A percentile compares a stretch with the other conserved stretches of the same genome.
These are phyloP conservation scores for Orchesella flavescens DNA, from an alignment of 2,888 invertebrate genomes.

Conservation along the genomic window DNA sequence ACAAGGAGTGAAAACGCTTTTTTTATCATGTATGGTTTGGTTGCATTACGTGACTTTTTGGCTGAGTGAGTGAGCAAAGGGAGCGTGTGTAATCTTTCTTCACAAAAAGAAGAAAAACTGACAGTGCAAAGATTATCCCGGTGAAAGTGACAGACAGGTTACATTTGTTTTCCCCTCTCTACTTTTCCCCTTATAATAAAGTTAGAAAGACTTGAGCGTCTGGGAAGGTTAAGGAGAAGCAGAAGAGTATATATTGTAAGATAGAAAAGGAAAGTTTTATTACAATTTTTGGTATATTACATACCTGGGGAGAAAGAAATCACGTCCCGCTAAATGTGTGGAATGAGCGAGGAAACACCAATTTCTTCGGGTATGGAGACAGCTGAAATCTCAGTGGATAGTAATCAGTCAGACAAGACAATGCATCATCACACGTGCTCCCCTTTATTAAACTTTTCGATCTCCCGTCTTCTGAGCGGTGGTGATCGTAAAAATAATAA, in stretches of 20 bases:
- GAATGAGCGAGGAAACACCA: conserved; percentile 71
- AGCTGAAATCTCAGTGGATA: conserved; percentile 67
- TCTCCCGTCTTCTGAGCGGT: conserved; percentile 71
- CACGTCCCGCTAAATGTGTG: conserved; percentile 69
- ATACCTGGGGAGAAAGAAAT: conserved; percentile 2
- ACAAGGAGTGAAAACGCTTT: neutral
- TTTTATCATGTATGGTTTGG: neutral
- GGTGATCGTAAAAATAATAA: conserved; percentile 65
- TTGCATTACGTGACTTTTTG: neutral
- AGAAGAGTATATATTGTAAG: conserved; percentile 19
- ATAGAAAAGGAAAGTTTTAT: conserved; percentile 11
- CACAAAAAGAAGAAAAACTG: neutral
- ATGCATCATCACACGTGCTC: conserved; percentile 66
- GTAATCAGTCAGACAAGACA: conserved; percentile 67
- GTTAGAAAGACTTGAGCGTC: conserved; percentile 28
- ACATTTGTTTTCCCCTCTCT: conserved; percentile 45
- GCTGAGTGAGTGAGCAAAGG: neutral
- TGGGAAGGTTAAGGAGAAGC: conserved; percentile 8
- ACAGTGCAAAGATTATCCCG: conserved; percentile 19
- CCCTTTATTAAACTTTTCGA: conserved; percentile 71
- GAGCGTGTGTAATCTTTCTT: conserved; percentile 15
- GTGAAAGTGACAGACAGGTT: conserved; percentile 60
- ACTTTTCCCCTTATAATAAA: conserved; percentile 4
- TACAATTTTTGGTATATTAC: neutral
- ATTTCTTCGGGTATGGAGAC: conserved; percentile 72